Conservation (phyloP, 2,797 vertebrate genomes). For the Tarsius wallacei region DNA sequence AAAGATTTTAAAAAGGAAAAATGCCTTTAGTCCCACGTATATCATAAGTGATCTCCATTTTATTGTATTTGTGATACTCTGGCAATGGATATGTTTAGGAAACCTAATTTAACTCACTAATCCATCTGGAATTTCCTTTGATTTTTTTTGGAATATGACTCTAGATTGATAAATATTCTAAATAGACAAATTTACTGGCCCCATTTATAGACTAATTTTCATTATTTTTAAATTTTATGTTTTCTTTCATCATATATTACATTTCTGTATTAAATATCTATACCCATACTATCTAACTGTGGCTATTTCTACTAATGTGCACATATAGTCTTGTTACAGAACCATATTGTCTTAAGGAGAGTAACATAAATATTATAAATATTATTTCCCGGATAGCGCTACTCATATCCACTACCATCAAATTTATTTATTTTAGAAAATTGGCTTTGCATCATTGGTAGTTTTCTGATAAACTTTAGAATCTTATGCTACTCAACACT, state of each 20-base stretch:
- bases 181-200: not conserved
- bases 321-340: not conserved
- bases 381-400: not conserved
- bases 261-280: not conserved
- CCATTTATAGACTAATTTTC: not conserved
- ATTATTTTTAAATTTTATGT: conserved; percentile 12
- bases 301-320: not conserved
- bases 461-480: conserved; percentile 42
- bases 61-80: not conserved
- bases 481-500: not conserved
- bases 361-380: not conserved
- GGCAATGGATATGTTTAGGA: not conserved
- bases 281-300: not conserved
- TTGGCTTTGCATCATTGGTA: not conserved
- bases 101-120: conserved; percentile 22
- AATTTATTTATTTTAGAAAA: conserved; percentile 22
- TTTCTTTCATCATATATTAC: not conserved
- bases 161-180: not conserved
- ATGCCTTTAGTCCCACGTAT: not conserved
- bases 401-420: not conserved
- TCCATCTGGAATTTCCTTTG: not conserved
- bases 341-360: conserved; percentile 10
- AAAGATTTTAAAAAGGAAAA: not conserved
- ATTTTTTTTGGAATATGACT: not conserved
- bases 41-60: not conserved